Base-by-base conservation (phyloP, 2,888 invertebrate species). In the Tribolium freemani region DNA sequence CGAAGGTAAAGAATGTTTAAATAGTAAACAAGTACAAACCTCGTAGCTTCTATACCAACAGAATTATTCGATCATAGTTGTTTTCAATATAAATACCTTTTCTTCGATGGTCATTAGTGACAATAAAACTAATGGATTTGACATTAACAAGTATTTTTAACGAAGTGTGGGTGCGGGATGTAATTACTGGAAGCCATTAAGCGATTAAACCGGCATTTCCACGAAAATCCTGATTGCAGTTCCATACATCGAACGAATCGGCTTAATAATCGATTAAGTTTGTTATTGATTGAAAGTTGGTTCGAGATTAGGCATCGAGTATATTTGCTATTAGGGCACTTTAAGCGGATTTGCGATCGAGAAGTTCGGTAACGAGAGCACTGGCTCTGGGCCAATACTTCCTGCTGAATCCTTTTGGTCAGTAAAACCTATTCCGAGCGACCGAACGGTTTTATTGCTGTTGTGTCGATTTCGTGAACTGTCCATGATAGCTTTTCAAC, bases 271-370 rank as follows among this genome's bases (percentile, higher is more conserved):
- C 57, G 31, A 60, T 60, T 46, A 60, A 60, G 26, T 60, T 60
- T 48, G 48, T 48, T 45, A 60, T 48, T 46, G 60, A 45, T 38
- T 11, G 38, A 57, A 8, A 9, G 53, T 26, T 9, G 9, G 26
- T 60, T 60, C n/a, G 11, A 44, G 45, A 21, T 45, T 60, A 44
- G 57, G 46, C 21, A 48, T 13, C 50, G 46, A 11, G 26, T 31
- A 31, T 48, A 61, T 51, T 61, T 26, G 21, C 20, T 31, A 51
- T 51, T 63, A 63, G 13, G 16, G 13, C 26, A 38, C 20, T 30
- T 66, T 54, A 66, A 66, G 66, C 53, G 54, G 66, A 54, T 66
- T 66, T 63, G 63, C 30, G 11, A 16, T 51, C 13, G 64, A 64
- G 64, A n/a, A 64, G 26, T 51, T 44, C 66, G 44, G 51, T 66